These are phyloP conservation scores for Heliangelus exortis DNA, from an alignment of 2,797 vertebrate genomes.

Conservation along the genomic window DNA sequence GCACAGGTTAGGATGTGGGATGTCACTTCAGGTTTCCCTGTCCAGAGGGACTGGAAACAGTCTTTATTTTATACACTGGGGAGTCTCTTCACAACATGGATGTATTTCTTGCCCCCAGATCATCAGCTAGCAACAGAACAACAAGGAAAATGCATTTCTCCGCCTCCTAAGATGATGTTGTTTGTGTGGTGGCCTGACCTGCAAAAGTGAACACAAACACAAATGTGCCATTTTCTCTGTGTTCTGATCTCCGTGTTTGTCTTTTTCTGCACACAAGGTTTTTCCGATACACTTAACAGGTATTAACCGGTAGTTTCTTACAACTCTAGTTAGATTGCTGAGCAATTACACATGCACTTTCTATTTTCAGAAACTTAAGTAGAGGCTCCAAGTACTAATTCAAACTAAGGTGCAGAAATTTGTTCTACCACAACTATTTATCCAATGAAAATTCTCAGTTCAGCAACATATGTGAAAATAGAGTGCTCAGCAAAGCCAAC, in stretches of 20 bases:
- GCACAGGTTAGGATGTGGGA: not conserved
- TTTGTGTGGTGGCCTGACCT: not conserved
- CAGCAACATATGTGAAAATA: slow-evolving; percentile 39
- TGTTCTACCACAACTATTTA: slow-evolving; percentile 47
- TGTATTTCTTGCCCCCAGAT: not conserved
- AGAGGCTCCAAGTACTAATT: slow-evolving; percentile 24
- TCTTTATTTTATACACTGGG: not conserved
- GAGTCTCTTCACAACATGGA: not conserved
- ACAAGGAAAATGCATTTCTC: not conserved
- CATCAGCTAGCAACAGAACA: not conserved
- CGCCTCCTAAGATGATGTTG: not conserved
- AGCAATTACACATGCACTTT: slow-evolving; percentile 16
- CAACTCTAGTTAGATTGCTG: not conserved
- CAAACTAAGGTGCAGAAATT: slow-evolving; percentile 46
- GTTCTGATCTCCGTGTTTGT: not conserved
- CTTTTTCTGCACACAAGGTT: not conserved
- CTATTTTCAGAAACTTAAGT: not conserved
- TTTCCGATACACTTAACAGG: not conserved
- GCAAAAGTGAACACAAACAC: not conserved
- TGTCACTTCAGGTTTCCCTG: not conserved
- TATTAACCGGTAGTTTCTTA: slow-evolving; percentile 38
- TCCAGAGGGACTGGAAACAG: not conserved
- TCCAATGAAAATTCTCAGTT: slow-evolving; percentile 39
- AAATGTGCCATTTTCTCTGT: not conserved
- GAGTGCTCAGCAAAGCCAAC: not conserved